These are phyloP conservation scores for Cassiopea xamachana DNA, from an alignment of 30 jellyfish, hydroid and myxozoan genomes.

Conservation along the genomic window DNA sequence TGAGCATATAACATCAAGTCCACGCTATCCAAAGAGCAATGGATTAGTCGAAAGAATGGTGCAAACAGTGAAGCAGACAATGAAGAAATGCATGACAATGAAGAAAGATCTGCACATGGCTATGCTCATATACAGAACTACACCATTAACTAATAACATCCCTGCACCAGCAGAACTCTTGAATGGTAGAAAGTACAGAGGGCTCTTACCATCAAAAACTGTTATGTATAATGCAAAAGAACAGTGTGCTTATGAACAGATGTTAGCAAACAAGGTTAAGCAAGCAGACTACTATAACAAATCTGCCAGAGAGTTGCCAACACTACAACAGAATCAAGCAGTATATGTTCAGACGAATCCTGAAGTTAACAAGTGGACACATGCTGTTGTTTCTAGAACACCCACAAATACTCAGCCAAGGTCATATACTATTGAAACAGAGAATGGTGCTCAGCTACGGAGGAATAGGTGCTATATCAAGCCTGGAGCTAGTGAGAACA, in stretches of 20 bases:
- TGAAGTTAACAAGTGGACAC: constrained; percentile 2
- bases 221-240: background rate
- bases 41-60: constrained; percentile 49
- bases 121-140: constrained; percentile 32
- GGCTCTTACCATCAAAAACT: background rate
- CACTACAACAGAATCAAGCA: background rate
- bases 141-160: constrained; percentile 26
- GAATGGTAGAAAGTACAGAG: constrained; percentile 9
- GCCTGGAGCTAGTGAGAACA: constrained; percentile 3
- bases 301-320: constrained; percentile 9
- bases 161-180: constrained; percentile 34
- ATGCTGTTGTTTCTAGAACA: background rate
- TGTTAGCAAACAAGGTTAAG: background rate
- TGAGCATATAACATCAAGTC: constrained; percentile 41
- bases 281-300: constrained; percentile 6
- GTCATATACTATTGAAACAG: background rate
- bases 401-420: constrained; percentile 1
- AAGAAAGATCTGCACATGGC: constrained; percentile 41
- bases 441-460: background rate
- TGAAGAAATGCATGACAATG: background rate
- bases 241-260: background rate
- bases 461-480: background rate
- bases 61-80: constrained; percentile 18
- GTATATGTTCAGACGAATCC: constrained; percentile 15
- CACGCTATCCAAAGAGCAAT: constrained; percentile 47